Base-by-base conservation (phyloP, 2,113 vertebrate species). In the Calonectris borealis region DNA sequence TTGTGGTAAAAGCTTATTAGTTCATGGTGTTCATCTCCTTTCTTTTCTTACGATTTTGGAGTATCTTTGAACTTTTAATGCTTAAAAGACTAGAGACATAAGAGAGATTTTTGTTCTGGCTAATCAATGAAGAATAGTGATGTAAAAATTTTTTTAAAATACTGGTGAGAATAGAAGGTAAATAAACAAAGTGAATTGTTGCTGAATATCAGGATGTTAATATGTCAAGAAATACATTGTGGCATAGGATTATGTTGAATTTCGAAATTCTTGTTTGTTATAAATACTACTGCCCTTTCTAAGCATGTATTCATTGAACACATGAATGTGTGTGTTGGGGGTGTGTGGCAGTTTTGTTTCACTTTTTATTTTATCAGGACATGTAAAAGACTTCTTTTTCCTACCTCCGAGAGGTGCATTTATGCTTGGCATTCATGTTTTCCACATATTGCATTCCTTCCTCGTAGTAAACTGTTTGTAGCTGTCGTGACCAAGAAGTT, bases 271-370 rank as follows among this genome's bases (percentile, higher is more conserved):
- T 42, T 71, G 6, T 81, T 83, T 54, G 13, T 49, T 75, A 61
- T 52, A 34, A 86, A 1, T 64, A 18, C 24, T 64, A 0, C 17
- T 84, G 32, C 46, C 11, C 31, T 86, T 54, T 55, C 16, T 55
- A 42, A 83, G 26, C 11, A 1, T 3, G 12, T 31, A 3, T 40
- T 78, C 20, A 6, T 24, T 73, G 54, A 36, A 26, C 55, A 31
- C 54, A 21, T 17, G 18, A 12, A 8, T 40, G 5, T 8, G 1
- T 9, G 1, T 61, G 11, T 16, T 52, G 6, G 3, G 3, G 4
- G 25, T 10, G 14, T 25, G 12, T 32, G 14, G 16, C 7, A 21
- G 10, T 46, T 82, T 29, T 55, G 7, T 71, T 87, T 40, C 16
- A 8, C 29, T 36, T 73, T 21, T 55, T 32, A 9, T 65, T 83